These are phyloP conservation scores for Brachionus koreanus DNA, from an alignment of 1,140 invertebrate species.

Conservation along the genomic window DNA sequence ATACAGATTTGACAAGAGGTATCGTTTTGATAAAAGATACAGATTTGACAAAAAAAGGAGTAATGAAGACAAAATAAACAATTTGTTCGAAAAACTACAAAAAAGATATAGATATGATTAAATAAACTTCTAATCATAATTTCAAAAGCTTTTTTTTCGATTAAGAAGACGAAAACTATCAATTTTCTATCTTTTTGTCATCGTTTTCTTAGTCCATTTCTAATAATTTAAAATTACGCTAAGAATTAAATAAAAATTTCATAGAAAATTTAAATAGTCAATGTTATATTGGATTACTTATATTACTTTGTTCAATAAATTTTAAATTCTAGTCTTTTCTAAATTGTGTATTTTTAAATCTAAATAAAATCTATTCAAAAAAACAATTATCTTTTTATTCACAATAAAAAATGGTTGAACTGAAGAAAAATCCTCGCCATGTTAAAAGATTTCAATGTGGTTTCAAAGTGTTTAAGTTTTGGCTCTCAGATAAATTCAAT, in stretches of 20 bases:
- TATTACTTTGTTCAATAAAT: no score
- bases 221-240: neutral
- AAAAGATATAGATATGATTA: slow-evolving; percentile 30
- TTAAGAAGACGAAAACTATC: neutral
- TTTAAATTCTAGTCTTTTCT: neutral
- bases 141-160: neutral
- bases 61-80: neutral
- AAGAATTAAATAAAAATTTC: neutral
- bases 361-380: neutral
- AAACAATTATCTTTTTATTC: neutral
- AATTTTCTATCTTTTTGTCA: neutral
- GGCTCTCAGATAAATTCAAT: no score
- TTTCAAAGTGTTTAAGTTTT: no score
- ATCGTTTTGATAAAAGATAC: slow-evolving; percentile 42
- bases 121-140: neutral
- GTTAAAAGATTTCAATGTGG: no score
- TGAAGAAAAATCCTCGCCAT: no score
- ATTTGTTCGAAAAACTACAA: neutral
- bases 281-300: neutral
- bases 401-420: no score
- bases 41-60: slow-evolving; percentile 42
- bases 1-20: slow-evolving; percentile 33
- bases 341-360: neutral
- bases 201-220: neutral
- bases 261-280: neutral